Conservation (phyloP, 64 coral and sea anemone genomes). For the Cladopsammia gracilis region DNA sequence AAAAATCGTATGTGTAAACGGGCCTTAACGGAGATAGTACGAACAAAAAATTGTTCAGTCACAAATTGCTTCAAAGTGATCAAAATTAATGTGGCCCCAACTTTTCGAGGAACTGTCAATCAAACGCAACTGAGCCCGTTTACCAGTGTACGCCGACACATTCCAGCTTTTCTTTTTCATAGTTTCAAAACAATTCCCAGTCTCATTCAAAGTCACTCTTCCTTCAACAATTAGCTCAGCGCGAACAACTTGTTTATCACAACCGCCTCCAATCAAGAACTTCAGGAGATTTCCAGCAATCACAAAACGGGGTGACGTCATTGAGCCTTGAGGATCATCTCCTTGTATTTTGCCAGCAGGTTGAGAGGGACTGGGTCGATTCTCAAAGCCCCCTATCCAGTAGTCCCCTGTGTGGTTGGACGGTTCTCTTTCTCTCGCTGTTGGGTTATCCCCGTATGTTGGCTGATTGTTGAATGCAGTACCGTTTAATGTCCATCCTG, state of each 20-base stretch:
- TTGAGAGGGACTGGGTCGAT: constrained; percentile 46
- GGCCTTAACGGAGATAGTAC: too few species aligned
- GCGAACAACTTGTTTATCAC: neutral
- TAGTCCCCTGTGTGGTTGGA: neutral
- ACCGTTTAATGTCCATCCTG: neutral
- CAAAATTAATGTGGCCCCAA: constrained; percentile 57
- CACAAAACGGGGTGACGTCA: constrained; percentile 27
- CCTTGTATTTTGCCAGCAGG: neutral
- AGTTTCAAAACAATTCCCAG: neutral
- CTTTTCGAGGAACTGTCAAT: neutral
- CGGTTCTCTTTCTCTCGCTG: neutral
- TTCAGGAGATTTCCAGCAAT: neutral
- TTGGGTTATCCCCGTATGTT: too few species aligned
- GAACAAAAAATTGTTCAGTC: neutral
- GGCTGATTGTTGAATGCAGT: neutral
- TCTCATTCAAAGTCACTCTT: neutral
- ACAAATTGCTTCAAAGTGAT: constrained; percentile 45
- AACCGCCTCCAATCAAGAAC: constrained; percentile 19
- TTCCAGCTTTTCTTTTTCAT: neutral
- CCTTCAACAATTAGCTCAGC: constrained; percentile 19
- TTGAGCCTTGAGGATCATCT: constrained; percentile 6
- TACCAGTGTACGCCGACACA: neutral
- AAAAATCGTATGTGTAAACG: too few species aligned
- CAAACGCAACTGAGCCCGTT: constrained; percentile 43
- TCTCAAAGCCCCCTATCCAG: constrained; percentile 2